phyloP scores from a whole-genome alignment of 2,113 vertebrate genomes.

The Pandion haliaetus region DNA sequence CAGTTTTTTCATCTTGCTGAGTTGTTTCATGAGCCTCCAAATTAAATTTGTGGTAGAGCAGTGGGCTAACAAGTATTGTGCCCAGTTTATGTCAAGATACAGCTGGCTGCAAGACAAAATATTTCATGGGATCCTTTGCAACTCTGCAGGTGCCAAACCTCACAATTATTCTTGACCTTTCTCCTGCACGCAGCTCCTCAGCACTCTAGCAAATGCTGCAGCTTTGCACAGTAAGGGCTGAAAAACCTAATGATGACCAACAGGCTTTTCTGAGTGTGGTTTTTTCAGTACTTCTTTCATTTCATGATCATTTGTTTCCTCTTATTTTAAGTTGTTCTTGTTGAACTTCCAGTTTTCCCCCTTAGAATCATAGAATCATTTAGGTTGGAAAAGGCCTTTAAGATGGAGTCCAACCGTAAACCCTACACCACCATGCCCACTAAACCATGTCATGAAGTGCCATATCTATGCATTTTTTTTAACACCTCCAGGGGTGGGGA shows the following conservation, averaged over 20 bases:
- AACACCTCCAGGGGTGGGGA: too few relatives aligned
- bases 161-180: neutral
- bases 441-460: too few relatives aligned
- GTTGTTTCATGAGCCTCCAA: neutral
- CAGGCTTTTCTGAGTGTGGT: neutral
- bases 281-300: neutral
- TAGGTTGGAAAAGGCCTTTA: too few relatives aligned
- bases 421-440: too few relatives aligned
- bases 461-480: too few relatives aligned
- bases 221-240: neutral
- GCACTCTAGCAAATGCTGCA: neutral
- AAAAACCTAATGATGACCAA: neutral
- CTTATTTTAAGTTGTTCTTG: neutral
- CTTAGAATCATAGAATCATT: neutral
- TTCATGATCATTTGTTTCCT: neutral
- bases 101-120: neutral
- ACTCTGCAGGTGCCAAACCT: neutral
- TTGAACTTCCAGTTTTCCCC: neutral
- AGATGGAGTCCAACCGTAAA: too few relatives aligned
- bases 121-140: neutral
- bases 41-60: neutral
- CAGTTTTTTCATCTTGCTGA: neutral
- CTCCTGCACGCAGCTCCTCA: neutral
- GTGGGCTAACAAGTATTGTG: neutral
- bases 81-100: constrained; percentile 2